Evolutionary conservation across 2,888 invertebrate genomes (phyloP).

Genomic region (Steinernema hermaphroditum): DNA sequence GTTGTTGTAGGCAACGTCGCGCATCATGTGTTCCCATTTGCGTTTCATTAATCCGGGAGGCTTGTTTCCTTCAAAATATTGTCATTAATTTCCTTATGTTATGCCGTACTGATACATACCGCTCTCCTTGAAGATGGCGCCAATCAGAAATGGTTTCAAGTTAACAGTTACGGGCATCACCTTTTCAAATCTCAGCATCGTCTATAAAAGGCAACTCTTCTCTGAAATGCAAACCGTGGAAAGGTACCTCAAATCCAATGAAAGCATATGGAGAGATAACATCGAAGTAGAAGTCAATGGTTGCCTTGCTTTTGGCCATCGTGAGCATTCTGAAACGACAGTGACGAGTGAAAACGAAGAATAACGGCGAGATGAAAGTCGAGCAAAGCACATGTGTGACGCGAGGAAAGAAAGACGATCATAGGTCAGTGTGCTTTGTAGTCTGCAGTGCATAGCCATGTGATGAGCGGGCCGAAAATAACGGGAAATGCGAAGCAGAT

Average conservation of each 20-base stretch:
- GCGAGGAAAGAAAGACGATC: no score
- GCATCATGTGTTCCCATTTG: constrained; percentile 67
- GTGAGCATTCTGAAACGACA: no score
- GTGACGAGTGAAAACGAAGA: no score
- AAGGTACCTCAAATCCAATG: constrained; percentile 69
- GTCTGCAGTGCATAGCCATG: no score
- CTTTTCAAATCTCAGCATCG: constrained; percentile 64
- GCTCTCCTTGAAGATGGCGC: constrained; percentile 67
- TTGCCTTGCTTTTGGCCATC: not conserved
- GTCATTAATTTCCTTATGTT: no score
- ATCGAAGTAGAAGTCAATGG: constrained; percentile 68
- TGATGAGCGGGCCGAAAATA: no score
- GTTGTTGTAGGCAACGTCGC: constrained; percentile 66
- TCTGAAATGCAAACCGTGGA: no score
- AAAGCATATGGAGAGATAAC: constrained; percentile 70
- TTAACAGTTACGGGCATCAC: constrained; percentile 68
- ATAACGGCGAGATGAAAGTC: no score
- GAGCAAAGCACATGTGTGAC: no score
- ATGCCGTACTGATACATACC: no score
- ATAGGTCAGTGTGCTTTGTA: no score
- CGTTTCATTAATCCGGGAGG: constrained; percentile 67
- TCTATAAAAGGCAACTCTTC: constrained; percentile 51
- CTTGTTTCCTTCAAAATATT: constrained; percentile 63
- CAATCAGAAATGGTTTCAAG: constrained; percentile 68
- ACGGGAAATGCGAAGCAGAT: no score